Base-by-base conservation (phyloP, 2,797 vertebrate genomes). In the Pempheris klunzingeri region DNA sequence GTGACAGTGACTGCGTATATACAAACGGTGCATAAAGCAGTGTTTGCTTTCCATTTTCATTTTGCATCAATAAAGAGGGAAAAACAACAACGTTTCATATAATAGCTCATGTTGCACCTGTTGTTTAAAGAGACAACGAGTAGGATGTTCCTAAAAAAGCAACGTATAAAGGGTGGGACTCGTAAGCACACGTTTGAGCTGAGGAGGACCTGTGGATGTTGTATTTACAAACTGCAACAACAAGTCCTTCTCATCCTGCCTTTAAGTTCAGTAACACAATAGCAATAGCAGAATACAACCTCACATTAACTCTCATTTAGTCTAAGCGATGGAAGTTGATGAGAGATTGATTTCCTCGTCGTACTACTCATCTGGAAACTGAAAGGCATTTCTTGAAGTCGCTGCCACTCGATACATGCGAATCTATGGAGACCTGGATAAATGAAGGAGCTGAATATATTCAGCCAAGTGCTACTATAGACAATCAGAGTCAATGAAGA, bases 321-420 rank as follows among this genome's bases (percentile, higher is more conserved):
- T 58, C 30, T 3, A 46, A 67, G 38, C 47, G 72, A 52, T 67
- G 54, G 43, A 38, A 52, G 49, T 17, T 57, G n/a, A 30, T 0
- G 3, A n/a, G 59, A 66, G 41, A 80, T 60, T 62, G 34, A 66
- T 74, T 66, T 65, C 34, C 46, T 61, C 62, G 59, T 22, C 49
- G 57, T 20, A 18, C 57, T n/a, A n/a, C n/a, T n/a, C n/a, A n/a
- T n/a, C n/a, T n/a, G n/a, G n/a, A n/a, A n/a, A 66, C 69, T 60
- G 62, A 69, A 66, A 57, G 60, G 57, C 20, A 30, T 55, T 74
- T 66, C 55, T 39, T 70, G 11, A 47, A 66, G 69, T 74, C 47
- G 30, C 58, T 63, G 26, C 62, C 28, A 58, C 24, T 83, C 81
- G 77, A 82, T 86, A 78, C 54, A 0, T 65, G 65, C 49, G 82